A percentile compares a stretch with the other conserved stretches of the same genome.
These are phyloP conservation scores for Typhlomys cinereus DNA, from an alignment of 2,113 vertebrate species.

Conservation along the genomic window DNA sequence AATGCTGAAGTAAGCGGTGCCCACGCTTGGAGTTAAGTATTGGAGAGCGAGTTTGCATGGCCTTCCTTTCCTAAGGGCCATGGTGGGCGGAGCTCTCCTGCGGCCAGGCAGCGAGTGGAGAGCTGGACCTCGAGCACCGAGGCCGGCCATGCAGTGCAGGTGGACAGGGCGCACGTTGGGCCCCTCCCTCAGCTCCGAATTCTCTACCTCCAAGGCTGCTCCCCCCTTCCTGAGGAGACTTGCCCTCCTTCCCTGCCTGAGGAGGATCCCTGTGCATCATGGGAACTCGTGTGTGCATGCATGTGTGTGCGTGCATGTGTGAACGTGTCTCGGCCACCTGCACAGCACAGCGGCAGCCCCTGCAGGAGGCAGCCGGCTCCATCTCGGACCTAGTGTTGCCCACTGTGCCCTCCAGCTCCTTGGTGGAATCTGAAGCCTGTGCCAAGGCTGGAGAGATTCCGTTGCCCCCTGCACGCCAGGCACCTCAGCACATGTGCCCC, in stretches of 20 bases:
- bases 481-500: background rate
- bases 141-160: background rate
- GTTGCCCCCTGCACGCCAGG: no score
- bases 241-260: background rate
- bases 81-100: no score
- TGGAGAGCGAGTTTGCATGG: background rate
- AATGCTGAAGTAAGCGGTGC: background rate
- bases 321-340: background rate
- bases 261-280: background rate
- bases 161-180: background rate
- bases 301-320: background rate
- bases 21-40: background rate
- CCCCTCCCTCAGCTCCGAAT: background rate
- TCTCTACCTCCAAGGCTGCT: no score
- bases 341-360: rapidly evolving
- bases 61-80: background rate
- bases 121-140: background rate
- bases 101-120: no score
- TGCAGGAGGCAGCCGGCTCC: background rate
- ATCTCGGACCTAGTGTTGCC: background rate
- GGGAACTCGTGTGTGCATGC: no score
- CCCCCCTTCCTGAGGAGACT: background rate
- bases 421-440: background rate
- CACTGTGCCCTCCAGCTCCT: background rate
- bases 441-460: background rate